Percentiles rank a stretch among this genome's conserved stretches.
Conservation (phyloP, 2,113 vertebrate species). For the Chinchilla lanigera region DNA sequence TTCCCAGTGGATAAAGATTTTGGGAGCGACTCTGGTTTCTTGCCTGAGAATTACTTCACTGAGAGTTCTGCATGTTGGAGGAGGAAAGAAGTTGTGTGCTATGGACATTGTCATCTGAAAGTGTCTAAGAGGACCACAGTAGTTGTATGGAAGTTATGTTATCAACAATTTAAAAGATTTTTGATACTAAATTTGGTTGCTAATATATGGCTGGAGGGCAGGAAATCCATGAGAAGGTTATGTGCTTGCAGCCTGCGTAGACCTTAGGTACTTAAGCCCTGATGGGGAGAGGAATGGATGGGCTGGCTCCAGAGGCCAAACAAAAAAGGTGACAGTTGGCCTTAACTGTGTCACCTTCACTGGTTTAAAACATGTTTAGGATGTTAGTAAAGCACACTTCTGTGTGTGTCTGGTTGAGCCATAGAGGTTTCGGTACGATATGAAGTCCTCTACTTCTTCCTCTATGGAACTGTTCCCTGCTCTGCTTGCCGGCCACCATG, state of each 20-base stretch:
- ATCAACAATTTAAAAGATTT: not conserved
- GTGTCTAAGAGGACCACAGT: not conserved
- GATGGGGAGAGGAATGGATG: no score
- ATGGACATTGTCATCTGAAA: not conserved
- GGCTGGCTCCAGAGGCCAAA: not conserved
- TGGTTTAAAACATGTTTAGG: not conserved
- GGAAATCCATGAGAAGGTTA: not conserved
- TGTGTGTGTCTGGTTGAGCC: not conserved
- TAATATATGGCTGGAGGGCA: not conserved
- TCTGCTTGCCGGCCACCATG: not conserved
- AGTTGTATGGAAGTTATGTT: not conserved
- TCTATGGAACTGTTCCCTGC: not conserved
- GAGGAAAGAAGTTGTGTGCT: not conserved
- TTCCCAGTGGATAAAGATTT: not conserved
- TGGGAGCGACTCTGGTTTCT: not conserved
- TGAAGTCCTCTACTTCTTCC: not conserved
- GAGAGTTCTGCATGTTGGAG: not conserved
- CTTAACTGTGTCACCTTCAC: not conserved
- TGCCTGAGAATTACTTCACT: not conserved
- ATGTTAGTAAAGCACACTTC: not conserved
- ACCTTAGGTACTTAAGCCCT: not conserved
- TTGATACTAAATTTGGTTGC: not conserved
- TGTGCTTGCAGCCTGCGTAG: not conserved
- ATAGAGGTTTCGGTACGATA: not conserved
- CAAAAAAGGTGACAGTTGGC: not conserved